Base-by-base conservation (phyloP, 1,140 invertebrate species). In the Harpegnathos saltator region DNA sequence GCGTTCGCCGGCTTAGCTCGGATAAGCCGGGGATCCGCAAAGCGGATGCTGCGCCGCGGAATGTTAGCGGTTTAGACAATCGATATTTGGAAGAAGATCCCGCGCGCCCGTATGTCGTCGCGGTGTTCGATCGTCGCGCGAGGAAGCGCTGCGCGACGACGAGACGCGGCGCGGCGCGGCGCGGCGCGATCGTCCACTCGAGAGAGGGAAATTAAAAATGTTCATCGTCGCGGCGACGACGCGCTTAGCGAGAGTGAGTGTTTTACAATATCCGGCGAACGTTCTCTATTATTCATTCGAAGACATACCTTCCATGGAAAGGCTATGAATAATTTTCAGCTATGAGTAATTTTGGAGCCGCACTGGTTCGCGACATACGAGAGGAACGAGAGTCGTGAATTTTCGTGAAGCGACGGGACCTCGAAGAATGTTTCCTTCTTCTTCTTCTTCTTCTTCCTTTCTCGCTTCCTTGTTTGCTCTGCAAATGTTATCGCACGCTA, bases 341-440 rank as follows among this genome's bases (percentile, higher is more conserved):
- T 24, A 4, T 65, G 50, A n/a, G 54, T 68, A n/a, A 77, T 66
- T 4, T 66, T 66, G 52, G 65, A 52, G 66, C 66, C 52, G 19
- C 19, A 48, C 5, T 54, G 24, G 29, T 66, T 66, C 50, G 61
- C 38, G 0, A 22, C 48, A n/a, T 22, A 9, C 14, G 11, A 44
- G 7, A 24, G n/a, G n/a, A 54, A 5, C 19, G 17, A 12, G 17
- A 12, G 0, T 44, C 44, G 14, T 26, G 12, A 17, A 29, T 29
- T 74, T 62, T 74, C 33, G 54, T n/a, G n/a, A 24, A 44, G 59
- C 3, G 17, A 12, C 19, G 9, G 19, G 44, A 44, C n/a, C n/a
- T 38, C n/a, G 33, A 33, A 33, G 7, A 33, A 22, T 38, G 4
- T 5, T 15, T 26, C 26, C 50, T n/a, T n/a, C n/a, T n/a, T n/a